Evolutionary conservation across 1,140 invertebrate species (phyloP).

Genomic region (Sweltsa coloradensis): DNA sequence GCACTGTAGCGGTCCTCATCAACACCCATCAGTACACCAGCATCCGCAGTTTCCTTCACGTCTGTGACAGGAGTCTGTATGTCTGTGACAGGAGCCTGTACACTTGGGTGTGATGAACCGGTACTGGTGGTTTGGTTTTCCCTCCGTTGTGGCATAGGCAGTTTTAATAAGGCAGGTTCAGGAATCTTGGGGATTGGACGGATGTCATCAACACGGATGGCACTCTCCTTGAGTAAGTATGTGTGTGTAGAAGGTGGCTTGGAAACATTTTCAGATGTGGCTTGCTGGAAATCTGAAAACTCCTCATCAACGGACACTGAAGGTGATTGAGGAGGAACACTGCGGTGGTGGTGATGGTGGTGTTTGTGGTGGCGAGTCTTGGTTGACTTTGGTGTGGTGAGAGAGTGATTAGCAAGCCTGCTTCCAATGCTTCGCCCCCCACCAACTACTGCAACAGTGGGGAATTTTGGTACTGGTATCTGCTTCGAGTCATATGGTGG

Average conservation of each 20-base stretch:
- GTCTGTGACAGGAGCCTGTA: not conserved
- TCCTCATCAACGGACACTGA: slow-evolving; percentile 11
- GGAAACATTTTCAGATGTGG: not conserved
- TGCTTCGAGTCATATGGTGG: not conserved
- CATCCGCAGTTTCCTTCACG: slow-evolving; percentile 10
- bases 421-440: slow-evolving; percentile 27
- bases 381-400: slow-evolving; percentile 28
- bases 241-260: slow-evolving; percentile 30
- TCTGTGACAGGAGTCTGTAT: not conserved
- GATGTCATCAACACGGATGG: slow-evolving; percentile 24
- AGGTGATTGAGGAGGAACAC: slow-evolving; percentile 1
- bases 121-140: too few relatives aligned
- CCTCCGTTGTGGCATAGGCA: too few relatives aligned
- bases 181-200: not conserved
- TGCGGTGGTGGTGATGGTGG: slow-evolving; percentile 13
- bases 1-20: slow-evolving; percentile 38
- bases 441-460: slow-evolving; percentile 2
- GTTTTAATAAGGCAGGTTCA: too few relatives aligned
- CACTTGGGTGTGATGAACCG: too few relatives aligned
- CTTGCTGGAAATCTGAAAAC: slow-evolving; percentile 16
- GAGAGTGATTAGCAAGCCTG: slow-evolving; percentile 37
- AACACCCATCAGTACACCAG: slow-evolving; percentile 30
- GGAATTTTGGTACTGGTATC: slow-evolving; percentile 2
- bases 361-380: slow-evolving; percentile 7
- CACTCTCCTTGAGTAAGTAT: slow-evolving; percentile 33